phyloP scores from a whole-genome alignment of 2,797 vertebrate genomes.

The Fundulus diaphanus region DNA sequence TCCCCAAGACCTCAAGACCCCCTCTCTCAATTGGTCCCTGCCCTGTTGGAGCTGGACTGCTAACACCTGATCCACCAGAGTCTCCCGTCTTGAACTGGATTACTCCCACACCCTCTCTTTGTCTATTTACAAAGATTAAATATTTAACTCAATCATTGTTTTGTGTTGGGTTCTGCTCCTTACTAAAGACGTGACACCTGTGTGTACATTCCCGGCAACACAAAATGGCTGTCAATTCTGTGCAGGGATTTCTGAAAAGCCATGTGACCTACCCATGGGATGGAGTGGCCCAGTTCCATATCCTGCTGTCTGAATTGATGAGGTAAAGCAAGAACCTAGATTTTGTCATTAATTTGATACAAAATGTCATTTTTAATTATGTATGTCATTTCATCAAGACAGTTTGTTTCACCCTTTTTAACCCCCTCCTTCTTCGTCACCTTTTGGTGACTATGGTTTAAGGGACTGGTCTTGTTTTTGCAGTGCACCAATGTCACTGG shows the following conservation, averaged over 20 bases:
- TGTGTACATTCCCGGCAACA: constrained; percentile 4
- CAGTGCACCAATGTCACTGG: background rate
- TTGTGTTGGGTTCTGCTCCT: too few relatives aligned
- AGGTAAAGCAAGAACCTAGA: background rate
- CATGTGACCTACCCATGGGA: constrained; percentile 13
- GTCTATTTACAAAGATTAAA: too few relatives aligned
- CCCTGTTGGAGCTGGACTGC: too few relatives aligned
- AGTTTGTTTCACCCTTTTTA: background rate
- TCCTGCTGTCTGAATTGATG: background rate
- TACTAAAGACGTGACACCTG: too few relatives aligned
- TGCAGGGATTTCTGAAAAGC: background rate
- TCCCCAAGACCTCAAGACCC: too few relatives aligned
- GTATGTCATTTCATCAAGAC: background rate
- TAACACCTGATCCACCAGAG: too few relatives aligned
- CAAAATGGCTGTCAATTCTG: background rate
- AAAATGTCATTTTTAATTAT: background rate
- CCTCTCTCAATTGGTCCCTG: too few relatives aligned
- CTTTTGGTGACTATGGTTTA: constrained; percentile 3
- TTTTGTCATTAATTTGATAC: background rate
- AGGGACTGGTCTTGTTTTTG: background rate
- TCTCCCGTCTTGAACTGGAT: too few relatives aligned
- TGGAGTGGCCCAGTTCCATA: background rate
- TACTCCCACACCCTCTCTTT: too few relatives aligned
- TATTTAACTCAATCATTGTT: too few relatives aligned
- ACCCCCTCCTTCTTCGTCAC: constrained; percentile 8